Conservation (phyloP, 2,113 vertebrate genomes). For the Megaceryle torquata region DNA sequence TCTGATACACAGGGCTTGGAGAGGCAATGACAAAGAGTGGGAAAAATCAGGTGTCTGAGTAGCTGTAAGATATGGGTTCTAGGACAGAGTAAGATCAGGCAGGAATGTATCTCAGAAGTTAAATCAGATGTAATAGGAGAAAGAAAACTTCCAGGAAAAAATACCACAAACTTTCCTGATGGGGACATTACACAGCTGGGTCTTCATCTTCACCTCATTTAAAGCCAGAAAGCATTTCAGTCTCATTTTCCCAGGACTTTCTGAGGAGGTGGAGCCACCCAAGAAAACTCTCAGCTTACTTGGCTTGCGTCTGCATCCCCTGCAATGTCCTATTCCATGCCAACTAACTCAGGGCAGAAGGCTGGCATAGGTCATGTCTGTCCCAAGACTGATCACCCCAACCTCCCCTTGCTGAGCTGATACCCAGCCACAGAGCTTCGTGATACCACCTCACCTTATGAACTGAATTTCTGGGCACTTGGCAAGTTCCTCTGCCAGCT, state of each 20-base stretch:
- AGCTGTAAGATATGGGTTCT: neutral
- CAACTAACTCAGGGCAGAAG: neutral
- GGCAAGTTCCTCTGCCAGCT: slow-evolving; percentile 70
- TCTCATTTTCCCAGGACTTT: neutral
- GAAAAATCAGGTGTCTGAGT: neutral
- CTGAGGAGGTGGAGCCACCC: neutral
- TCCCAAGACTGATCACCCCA: neutral
- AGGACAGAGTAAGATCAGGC: neutral
- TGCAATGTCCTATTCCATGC: neutral
- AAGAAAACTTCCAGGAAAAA: neutral
- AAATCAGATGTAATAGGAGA: neutral
- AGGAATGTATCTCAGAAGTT: neutral
- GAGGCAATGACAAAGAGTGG: neutral
- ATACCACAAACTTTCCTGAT: neutral
- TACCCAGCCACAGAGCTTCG: neutral
- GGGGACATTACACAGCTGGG: neutral
- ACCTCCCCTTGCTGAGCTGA: neutral
- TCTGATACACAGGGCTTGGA: neutral
- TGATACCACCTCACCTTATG: slow-evolving; percentile 77
- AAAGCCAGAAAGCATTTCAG: neutral
- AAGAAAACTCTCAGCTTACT: neutral
- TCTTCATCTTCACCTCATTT: neutral
- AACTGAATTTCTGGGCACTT: slow-evolving; percentile 72
- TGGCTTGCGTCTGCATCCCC: neutral
- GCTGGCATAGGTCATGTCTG: neutral